A percentile compares a stretch with the other conserved stretches of the same genome.
These are phyloP conservation scores for Camponotus floridanus DNA, from an alignment of 1,140 invertebrate genomes.

Conservation along the genomic window DNA sequence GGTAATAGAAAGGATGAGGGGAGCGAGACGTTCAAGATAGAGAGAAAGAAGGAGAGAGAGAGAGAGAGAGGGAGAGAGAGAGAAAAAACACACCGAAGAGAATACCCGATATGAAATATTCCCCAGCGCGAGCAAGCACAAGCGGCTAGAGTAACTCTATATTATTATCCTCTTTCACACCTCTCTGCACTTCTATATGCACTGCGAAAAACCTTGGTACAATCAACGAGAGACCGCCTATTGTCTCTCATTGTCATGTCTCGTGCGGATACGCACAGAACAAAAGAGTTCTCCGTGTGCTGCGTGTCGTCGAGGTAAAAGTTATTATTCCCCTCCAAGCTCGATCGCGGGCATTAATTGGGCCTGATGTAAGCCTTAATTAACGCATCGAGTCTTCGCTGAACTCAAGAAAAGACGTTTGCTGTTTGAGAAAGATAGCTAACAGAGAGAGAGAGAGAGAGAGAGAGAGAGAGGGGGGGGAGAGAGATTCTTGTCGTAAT, in stretches of 20 bases:
- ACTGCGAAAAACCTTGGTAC: constrained; percentile 77
- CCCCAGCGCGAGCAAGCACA: constrained; percentile 66
- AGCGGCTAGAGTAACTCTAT: constrained; percentile 82
- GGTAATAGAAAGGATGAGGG: constrained; percentile 38
- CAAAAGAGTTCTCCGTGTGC: no score
- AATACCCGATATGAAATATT: constrained; percentile 78
- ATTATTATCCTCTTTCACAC: constrained; percentile 87
- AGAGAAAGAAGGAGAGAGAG: constrained; percentile 37
- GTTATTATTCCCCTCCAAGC: constrained; percentile 42
- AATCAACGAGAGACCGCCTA: constrained; percentile 80
- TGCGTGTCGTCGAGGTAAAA: background rate
- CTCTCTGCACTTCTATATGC: constrained; percentile 81
- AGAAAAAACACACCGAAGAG: constrained; percentile 53
- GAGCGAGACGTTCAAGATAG: constrained; percentile 55
- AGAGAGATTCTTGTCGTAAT: background rate
- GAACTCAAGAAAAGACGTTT: constrained; percentile 8
- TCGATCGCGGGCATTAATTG: constrained; percentile 79
- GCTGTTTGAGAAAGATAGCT: background rate
- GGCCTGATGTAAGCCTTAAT: constrained; percentile 78
- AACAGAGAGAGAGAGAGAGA: no score
- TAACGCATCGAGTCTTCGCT: constrained; percentile 78
- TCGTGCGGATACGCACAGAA: constrained; percentile 53
- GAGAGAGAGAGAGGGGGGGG: no score
- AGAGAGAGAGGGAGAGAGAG: constrained; percentile 24
- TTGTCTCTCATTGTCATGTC: constrained; percentile 80